Conservation (phyloP, 2,888 invertebrate species). For the Frankliniella fusca region DNA sequence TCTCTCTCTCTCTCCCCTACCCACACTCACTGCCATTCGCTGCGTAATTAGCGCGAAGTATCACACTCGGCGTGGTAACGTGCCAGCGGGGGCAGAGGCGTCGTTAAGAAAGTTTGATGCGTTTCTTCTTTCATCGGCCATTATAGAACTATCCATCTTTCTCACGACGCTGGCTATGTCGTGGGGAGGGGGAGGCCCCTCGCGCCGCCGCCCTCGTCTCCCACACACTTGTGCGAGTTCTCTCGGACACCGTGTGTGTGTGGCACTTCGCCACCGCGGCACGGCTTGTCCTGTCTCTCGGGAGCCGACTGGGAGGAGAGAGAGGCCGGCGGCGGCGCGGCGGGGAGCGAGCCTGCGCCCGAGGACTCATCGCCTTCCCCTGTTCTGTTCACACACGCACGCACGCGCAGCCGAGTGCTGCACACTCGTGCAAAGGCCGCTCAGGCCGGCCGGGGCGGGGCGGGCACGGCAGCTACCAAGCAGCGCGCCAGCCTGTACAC, state of each 20-base stretch:
- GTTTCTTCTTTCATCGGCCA: neutral
- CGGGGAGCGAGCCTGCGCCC: neutral
- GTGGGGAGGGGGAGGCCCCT: too few species aligned
- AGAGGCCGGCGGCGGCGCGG: too few species aligned
- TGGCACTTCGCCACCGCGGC: neutral
- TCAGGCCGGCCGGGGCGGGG: too few species aligned
- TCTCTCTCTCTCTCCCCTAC: neutral
- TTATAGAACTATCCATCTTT: neutral
- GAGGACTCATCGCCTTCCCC: too few species aligned
- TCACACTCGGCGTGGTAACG: neutral
- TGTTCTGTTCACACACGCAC: neutral
- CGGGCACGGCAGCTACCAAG: too few species aligned
- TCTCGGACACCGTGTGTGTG: neutral
- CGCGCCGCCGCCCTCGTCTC: neutral
- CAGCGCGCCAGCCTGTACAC: too few species aligned
- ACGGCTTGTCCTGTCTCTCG: neutral
- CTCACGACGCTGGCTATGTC: neutral
- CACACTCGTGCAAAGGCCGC: too few species aligned
- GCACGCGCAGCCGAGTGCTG: too few species aligned
- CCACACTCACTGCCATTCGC: neutral
- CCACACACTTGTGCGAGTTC: neutral
- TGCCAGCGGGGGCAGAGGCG: neutral
- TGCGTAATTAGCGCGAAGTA: slow-evolving; percentile 9
- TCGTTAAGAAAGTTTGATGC: neutral
- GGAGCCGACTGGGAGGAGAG: neutral